Evolutionary conservation across 2,797 vertebrate genomes (phyloP).

Genomic region (Harpagifer antarcticus): DNA sequence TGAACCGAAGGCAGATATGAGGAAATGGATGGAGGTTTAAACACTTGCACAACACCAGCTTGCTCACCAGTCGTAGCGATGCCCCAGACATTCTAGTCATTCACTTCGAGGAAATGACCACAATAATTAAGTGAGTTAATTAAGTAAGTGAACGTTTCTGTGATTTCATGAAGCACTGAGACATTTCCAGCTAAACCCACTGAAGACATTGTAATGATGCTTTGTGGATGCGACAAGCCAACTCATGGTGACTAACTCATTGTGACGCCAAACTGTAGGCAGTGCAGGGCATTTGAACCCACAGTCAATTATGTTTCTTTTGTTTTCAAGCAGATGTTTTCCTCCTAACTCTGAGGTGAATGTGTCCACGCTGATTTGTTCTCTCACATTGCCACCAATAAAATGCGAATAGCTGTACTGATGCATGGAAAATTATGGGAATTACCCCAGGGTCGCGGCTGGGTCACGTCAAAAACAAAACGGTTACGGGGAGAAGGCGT

Average conservation of each 20-base stretch:
- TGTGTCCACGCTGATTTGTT: constrained; percentile 53
- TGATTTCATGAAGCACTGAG: not conserved
- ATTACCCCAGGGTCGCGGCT: constrained; percentile 55
- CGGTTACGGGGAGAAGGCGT: constrained; percentile 10
- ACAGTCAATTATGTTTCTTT: constrained; percentile 4
- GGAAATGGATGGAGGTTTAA: not conserved
- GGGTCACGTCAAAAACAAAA: constrained; percentile 32
- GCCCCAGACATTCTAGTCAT: constrained; percentile 14
- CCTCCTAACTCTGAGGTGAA: constrained; percentile 16
- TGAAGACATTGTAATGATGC: not conserved
- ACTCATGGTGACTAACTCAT: constrained; percentile 49
- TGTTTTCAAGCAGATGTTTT: constrained; percentile 53
- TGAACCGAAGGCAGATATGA: not conserved
- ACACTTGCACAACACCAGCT: constrained; percentile 22
- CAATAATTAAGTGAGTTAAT: too few relatives aligned
- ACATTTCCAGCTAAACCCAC: not conserved
- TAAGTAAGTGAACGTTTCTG: constrained; percentile 30
- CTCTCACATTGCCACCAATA: constrained; percentile 46
- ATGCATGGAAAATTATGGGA: constrained; percentile 66
- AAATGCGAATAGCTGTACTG: constrained; percentile 39
- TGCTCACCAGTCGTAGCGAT: not conserved
- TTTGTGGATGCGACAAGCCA: not conserved
- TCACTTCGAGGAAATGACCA: constrained; percentile 45
- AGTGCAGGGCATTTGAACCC: constrained; percentile 32
- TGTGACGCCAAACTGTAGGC: constrained; percentile 15